Percentiles rank a stretch among this genome's conserved stretches.
Evolutionary conservation across 2,888 invertebrate species (phyloP).

Genomic region (Tortricodes alternella): DNA sequence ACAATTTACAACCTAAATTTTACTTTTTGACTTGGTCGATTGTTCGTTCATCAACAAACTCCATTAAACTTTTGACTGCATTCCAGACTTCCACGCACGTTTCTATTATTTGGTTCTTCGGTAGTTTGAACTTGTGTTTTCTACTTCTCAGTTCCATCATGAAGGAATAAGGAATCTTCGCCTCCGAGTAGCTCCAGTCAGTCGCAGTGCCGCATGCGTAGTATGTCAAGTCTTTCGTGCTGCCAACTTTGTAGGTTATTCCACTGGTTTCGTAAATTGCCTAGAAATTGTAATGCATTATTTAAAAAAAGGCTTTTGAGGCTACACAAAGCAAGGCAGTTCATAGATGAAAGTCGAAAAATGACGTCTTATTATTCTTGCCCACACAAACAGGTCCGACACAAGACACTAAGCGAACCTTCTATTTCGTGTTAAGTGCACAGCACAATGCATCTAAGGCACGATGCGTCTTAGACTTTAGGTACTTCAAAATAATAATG

Average conservation of each 20-base stretch:
- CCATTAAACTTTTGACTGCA: constrained; percentile 63
- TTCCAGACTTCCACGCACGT: constrained; percentile 66
- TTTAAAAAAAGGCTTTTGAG: too few species aligned
- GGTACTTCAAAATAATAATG: too few species aligned
- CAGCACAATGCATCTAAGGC: too few species aligned
- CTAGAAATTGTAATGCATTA: constrained; percentile 57
- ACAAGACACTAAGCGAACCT: too few species aligned
- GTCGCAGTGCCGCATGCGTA: constrained; percentile 72
- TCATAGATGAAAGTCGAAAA: too few species aligned
- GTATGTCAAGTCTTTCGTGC: constrained; percentile 72
- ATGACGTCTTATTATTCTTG: too few species aligned
- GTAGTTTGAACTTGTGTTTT: constrained; percentile 63
- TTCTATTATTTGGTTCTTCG: constrained; percentile 63
- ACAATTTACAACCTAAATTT: neutral
- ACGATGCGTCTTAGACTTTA: too few species aligned
- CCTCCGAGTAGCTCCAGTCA: constrained; percentile 73
- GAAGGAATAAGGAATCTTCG: constrained; percentile 72
- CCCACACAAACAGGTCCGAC: too few species aligned
- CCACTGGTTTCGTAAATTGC: constrained; percentile 67
- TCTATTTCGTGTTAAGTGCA: too few species aligned
- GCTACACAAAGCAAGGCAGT: too few species aligned
- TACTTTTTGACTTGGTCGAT: neutral
- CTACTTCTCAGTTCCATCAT: constrained; percentile 71
- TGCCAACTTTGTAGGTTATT: constrained; percentile 69
- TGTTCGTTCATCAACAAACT: constrained; percentile 56